Evolutionary conservation across 1,140 invertebrate species (phyloP).

Genomic region (Drosophila nasuta): DNA sequence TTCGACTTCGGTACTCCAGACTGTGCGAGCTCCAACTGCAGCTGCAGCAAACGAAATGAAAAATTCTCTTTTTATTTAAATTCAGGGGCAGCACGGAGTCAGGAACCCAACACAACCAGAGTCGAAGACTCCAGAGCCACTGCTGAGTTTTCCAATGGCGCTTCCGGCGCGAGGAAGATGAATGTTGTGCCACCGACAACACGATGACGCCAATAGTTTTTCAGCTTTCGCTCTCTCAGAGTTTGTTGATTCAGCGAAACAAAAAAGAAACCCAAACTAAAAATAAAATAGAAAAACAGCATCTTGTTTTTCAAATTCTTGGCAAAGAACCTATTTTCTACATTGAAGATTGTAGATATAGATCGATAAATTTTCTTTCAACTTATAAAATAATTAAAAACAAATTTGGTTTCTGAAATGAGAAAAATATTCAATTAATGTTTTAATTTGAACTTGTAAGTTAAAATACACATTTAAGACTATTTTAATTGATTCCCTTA

Average conservation of each 20-base stretch:
- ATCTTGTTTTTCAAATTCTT: constrained; percentile 21
- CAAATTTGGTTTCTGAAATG: too few species aligned
- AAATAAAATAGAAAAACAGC: constrained; percentile 1
- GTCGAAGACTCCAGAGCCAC: constrained; percentile 9
- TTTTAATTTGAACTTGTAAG: too few species aligned
- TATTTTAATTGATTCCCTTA: too few species aligned
- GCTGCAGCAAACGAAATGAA: constrained; percentile 64
- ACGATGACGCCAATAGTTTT: constrained; percentile 80
- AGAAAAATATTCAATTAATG: too few species aligned
- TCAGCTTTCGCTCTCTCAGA: constrained; percentile 33
- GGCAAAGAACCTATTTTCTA: not conserved
- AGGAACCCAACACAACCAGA: constrained; percentile 5
- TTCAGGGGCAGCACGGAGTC: constrained; percentile 63
- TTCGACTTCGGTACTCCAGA: not conserved
- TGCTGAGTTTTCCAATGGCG: constrained; percentile 70
- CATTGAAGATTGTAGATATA: too few species aligned
- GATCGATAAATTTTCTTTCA: too few species aligned
- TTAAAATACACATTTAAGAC: too few species aligned
- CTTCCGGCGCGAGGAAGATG: constrained; percentile 83
- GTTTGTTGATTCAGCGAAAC: constrained; percentile 44
- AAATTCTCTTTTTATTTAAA: constrained; percentile 82
- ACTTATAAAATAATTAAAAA: too few species aligned
- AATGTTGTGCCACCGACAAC: constrained; percentile 81
- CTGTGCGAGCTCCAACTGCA: constrained; percentile 25
- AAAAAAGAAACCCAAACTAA: constrained; percentile 1